Conservation (phyloP, 2,113 vertebrate species). For the Lophotis ruficrista region DNA sequence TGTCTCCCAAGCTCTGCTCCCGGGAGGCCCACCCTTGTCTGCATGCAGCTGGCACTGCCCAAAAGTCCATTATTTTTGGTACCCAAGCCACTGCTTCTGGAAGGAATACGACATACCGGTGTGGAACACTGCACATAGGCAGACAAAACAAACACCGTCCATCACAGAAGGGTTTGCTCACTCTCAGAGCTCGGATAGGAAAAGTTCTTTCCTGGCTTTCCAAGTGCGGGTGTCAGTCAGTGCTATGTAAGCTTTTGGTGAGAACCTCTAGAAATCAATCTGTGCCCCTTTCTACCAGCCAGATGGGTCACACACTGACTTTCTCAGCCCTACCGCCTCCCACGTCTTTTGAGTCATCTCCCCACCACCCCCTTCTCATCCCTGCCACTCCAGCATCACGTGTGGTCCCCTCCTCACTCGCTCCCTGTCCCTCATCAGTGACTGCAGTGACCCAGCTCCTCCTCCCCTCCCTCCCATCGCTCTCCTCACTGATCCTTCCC, state of each 20-base stretch:
- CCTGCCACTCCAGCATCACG: background rate
- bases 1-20: background rate
- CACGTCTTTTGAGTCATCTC: slow-evolving; percentile 21
- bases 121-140: background rate
- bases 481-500: background rate
- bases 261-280: background rate
- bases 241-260: background rate
- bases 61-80: background rate
- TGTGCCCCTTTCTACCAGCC: background rate
- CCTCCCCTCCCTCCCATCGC: background rate
- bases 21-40: background rate
- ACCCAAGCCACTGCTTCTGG: background rate
- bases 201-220: background rate
- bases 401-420: background rate
- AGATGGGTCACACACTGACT: background rate
- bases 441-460: background rate
- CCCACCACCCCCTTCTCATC: background rate
- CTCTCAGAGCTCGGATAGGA: background rate
- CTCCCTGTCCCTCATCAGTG: background rate
- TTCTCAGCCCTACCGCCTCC: background rate
- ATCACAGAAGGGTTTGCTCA: background rate
- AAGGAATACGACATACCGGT: background rate
- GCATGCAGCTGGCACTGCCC: background rate
- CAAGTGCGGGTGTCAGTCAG: background rate
- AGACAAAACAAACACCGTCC: background rate